Evolutionary conservation across 1,140 invertebrate genomes (phyloP), one percentile per base, ranked within the genome.

Genomic region (Brachionus asplanchnoidis): DNA sequence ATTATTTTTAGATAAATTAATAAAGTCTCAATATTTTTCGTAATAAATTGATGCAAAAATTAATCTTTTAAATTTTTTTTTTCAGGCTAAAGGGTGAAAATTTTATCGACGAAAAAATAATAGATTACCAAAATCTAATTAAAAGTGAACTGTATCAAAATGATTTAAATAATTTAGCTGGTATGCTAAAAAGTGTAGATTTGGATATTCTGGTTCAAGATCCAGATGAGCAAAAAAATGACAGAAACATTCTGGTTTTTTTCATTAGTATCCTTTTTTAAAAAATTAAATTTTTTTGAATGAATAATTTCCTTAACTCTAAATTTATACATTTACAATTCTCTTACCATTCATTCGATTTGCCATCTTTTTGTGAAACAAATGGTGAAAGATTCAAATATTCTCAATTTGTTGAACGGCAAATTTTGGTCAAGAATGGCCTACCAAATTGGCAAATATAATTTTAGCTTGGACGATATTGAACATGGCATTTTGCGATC

Each of bases 401-500:
- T 82, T 14, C 28, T 82, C 6, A 17, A 17, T 40, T 32, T 65
- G 28, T 8, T 82, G 8, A 53, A 65, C 2, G 79, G 79, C 40
- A 82, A 82, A 82, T 84, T 84, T 73, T 84, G 82, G 82, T 56
- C 60, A 46, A 26, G n/a, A 70, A 70, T 68, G 42, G 32, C 82
- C 12, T 84, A 84, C 28, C 36, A 70, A 32, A 88, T 90, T 84
- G 89, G 87, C 23, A 87, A 86, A 1, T 85, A 86, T 65, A 79
- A 87, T 3, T 90, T 87, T 85, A 87, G 87, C 14, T 85, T 90
- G 28, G 89, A 90, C 86, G 88, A 90, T 78, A 89, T 90, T 14
- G 89, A 90, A 85, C 90, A 90, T 86, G 90, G 90, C 1, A 87
- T 90, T 50, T 85, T 90, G 3, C 86, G 90, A 87, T 87, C 87